Evolutionary conservation across 2,797 vertebrate genomes (phyloP), one percentile per base, ranked within the genome.

Genomic region (Microctenopoma lineatum): DNA sequence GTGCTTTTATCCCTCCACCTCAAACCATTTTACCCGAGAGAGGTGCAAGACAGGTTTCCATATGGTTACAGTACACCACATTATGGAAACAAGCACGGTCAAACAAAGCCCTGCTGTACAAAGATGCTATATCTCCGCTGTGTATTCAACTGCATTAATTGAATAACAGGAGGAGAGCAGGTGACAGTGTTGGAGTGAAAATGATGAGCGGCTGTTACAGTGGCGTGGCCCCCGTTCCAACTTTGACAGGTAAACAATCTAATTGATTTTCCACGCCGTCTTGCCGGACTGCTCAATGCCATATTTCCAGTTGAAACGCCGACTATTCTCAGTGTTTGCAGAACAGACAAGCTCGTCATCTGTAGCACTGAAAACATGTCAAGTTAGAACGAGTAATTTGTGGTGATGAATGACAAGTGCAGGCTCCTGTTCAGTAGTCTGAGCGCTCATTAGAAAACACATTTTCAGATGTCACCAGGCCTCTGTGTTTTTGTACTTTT

Each of bases 351-450:
- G 89, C 84, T 79, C 84, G 89, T 93, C 92, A 93, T 90, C 90
- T 90, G 90, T 81, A 78, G 84, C 83, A 71, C 86, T 63, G 87
- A 90, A 92, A 92, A 91, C 91, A 90, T 90, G 92, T 93, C 92
- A 93, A 91, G 88, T 90, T 87, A 78, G 88, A 89, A 90, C 85
- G 79, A 90, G 92, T 93, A 91, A 93, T 95, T 94, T 94, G 89
- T 76, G 90, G 88, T 92, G 93, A 93, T 95, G 93, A 95, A 93
- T 94, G 94, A 94, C 94, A 94, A 92, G 91, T 89, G 84, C 87
- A 85, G 91, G 87, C 90, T 93, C 91, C 87, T 90, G 92, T 92
- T 92, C 90, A 87, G 87, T 91, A 92, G 90, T 89, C 87, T 85
- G 90, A 87, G 87, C 81, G 85, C 93, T 95, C 93, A 93, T 95